These are phyloP conservation scores for Brachycybe producta DNA, from an alignment of 2,888 invertebrate species.

Conservation along the genomic window DNA sequence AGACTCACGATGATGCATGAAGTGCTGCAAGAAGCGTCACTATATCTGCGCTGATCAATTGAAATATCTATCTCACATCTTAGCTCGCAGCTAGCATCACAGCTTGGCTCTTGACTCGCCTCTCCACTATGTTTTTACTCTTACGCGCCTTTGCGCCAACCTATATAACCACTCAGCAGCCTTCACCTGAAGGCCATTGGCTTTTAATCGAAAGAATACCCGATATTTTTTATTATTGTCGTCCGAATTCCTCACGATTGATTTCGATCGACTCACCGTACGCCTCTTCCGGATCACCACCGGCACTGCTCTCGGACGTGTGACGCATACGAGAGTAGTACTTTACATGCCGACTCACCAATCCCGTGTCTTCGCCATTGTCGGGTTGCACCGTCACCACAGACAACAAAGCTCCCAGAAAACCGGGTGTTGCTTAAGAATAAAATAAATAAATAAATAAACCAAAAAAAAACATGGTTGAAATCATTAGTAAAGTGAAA, in stretches of 20 bases:
- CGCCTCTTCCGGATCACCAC: constrained; percentile 4
- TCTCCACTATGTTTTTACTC: too few relatives aligned
- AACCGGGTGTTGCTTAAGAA: constrained; percentile 24
- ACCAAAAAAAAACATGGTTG: background rate
- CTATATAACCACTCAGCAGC: too few relatives aligned
- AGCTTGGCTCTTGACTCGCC: too few relatives aligned
- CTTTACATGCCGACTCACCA: constrained; percentile 30
- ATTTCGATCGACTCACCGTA: constrained; percentile 7
- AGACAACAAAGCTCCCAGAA: constrained; percentile 19
- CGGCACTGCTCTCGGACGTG: constrained; percentile 19
- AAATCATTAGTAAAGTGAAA: too few relatives aligned
- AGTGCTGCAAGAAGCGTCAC: too few relatives aligned
- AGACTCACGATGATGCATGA: too few relatives aligned
- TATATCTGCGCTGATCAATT: too few relatives aligned
- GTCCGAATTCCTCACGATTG: constrained; percentile 1
- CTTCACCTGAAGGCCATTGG: too few relatives aligned
- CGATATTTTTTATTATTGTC: background rate
- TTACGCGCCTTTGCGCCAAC: too few relatives aligned
- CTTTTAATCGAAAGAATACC: too few relatives aligned
- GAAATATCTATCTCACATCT: too few relatives aligned
- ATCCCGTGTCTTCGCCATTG: constrained; percentile 25
- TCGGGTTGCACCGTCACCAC: constrained; percentile 3
- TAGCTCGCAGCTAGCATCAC: too few relatives aligned
- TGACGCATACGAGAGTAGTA: constrained; percentile 32
- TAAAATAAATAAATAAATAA: constrained; percentile 11